Evolutionary conservation across 2,888 invertebrate species (phyloP).

Genomic region (Nephrotoma appendiculata): DNA sequence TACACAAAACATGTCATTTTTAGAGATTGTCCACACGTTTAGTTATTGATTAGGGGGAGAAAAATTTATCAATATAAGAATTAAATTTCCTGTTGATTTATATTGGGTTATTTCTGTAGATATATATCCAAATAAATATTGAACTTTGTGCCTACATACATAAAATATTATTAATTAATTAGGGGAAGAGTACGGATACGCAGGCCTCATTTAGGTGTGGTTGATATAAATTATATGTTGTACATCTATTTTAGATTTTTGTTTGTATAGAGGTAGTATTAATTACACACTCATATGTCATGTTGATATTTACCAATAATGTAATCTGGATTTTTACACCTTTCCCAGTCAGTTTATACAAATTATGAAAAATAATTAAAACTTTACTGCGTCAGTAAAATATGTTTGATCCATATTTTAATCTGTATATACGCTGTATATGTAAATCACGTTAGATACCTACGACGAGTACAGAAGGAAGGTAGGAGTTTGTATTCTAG

Average conservation of each 20-base stretch:
- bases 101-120: background rate
- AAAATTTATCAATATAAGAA: background rate
- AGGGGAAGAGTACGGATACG: background rate
- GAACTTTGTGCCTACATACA: background rate
- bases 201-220: background rate
- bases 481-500: too few relatives aligned
- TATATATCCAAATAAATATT: background rate
- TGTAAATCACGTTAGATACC: too few relatives aligned
- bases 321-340: too few relatives aligned
- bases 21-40: background rate
- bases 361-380: too few relatives aligned
- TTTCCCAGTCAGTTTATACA: too few relatives aligned
- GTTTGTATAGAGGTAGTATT: background rate
- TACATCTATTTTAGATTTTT: background rate
- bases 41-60: background rate
- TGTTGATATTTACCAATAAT: too few relatives aligned
- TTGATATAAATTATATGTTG: background rate
- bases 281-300: too few relatives aligned
- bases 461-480: too few relatives aligned
- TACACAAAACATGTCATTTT: background rate
- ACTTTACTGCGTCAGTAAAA: too few relatives aligned
- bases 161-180: background rate
- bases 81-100: background rate
- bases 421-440: too few relatives aligned
- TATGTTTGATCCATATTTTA: too few relatives aligned